Base-by-base conservation (phyloP, 2,888 invertebrate genomes). In the Eristalis tenax region DNA sequence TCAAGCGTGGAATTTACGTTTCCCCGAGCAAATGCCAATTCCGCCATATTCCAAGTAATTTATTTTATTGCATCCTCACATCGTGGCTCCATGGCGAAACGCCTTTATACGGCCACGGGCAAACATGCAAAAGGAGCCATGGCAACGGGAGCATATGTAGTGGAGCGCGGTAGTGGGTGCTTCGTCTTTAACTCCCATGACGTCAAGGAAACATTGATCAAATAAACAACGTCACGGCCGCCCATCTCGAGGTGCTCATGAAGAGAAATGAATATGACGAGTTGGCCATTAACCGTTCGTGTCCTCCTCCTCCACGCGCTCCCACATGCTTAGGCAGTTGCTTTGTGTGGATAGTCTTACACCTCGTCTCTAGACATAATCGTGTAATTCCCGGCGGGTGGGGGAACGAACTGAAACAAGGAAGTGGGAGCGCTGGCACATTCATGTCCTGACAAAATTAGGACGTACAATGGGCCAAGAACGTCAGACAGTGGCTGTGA, bases 131-230 rank as follows among this genome's bases (percentile, higher is more conserved):
- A 28, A 57, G 59, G 0, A 18, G 50, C 50, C 50, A 50, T 50
- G 50, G 43, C 18, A 50, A 26, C 26, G 26, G 26, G 59, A 26
- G 43, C 64, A 63, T 56, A 74, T 23, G 28, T 11, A 35, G 15
- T 6, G 8, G 23, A 26, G 26, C 26, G 26, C 26, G 26, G 3
- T 26, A 26, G 26, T n/a, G n/a, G n/a, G n/a, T n/a, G 18, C 40
- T 40, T 66, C 50, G 56, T 63, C 68, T 56, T 68, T n/a, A 64
- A 57, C 26, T 13, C 40, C 6, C 15, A 15, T 75, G 83, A 78
- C 82, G 86, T 83, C 83, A 86, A 77, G 69, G 73, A 57, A 74
- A 74, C 77, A 85, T 85, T 78, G 85, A 82, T 85, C 82, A 78
- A 86, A 86, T 70, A 78, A 70, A 65, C 50, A 28, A 68, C 65